Percentiles rank a stretch among this genome's conserved stretches.
Evolutionary conservation across 2,797 vertebrate species (phyloP).

Genomic region (Urocyon cinereoargenteus): DNA sequence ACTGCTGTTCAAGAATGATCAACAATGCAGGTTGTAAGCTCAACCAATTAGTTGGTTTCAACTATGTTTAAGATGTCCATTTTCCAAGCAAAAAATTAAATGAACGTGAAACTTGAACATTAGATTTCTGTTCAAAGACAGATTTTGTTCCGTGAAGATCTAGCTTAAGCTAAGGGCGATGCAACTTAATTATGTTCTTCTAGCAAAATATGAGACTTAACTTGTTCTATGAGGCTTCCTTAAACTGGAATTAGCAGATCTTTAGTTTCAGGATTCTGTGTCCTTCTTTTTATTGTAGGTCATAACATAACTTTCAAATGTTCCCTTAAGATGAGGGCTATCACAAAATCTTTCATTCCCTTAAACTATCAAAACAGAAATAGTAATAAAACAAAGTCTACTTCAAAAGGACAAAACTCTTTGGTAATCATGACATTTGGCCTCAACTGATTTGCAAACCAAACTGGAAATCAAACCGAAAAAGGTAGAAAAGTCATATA

Average conservation of each 20-base stretch:
- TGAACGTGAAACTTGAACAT: constrained; percentile 11
- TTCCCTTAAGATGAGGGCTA: constrained; percentile 36
- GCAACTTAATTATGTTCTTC: constrained; percentile 30
- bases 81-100: constrained; percentile 38
- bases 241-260: neutral
- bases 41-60: constrained; percentile 3
- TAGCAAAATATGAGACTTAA: constrained; percentile 24
- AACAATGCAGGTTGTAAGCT: neutral
- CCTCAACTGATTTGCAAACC: constrained; percentile 53
- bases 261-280: neutral
- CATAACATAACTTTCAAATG: neutral
- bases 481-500: constrained; percentile 49
- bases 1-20: constrained; percentile 10
- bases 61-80: constrained; percentile 17
- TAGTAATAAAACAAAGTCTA: constrained; percentile 40
- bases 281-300: neutral
- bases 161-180: constrained; percentile 18
- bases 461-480: constrained; percentile 62
- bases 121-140: constrained; percentile 21
- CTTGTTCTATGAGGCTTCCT: neutral
- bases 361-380: constrained; percentile 63
- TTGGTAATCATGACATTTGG: constrained; percentile 65
- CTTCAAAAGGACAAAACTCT: constrained; percentile 59
- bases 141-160: constrained; percentile 36
- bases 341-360: constrained; percentile 39